Base-by-base conservation (phyloP, 2,797 vertebrate genomes). In the Cyclura pinguis region DNA sequence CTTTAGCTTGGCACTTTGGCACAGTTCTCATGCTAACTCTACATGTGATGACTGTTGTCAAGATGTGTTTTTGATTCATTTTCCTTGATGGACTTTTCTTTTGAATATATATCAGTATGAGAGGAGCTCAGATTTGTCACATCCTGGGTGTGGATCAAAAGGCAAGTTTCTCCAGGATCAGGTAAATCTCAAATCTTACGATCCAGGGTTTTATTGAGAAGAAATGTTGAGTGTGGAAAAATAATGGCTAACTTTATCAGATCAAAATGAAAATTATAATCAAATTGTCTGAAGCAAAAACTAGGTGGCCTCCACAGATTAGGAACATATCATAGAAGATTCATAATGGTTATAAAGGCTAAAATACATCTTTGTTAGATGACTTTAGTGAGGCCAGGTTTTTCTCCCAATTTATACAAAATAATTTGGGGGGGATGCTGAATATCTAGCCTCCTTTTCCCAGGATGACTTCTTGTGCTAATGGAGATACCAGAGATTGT, bases 401-500 rank as follows among this genome's bases (percentile, higher is more conserved):
- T 35, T 5, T 80, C 18, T 80, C 76, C n/a, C 14, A 57, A n/a
- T 84, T 52, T 38, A 84, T 62, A 20, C n/a, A 80, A 76, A 84
- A 74, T 42, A 18, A n/a, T 74, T n/a, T 22, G 29, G 32, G 14
- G 18, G 24, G 77, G n/a, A 38, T 50, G 18, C 16, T 52, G 72
- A 38, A n/a, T 84, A 74, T 76, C 55, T 47, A 50, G 62, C 12
- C 20, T 73, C 47, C 16, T 20, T 24, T 38, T 24, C 38, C 38
- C 32, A 80, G 38, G 38, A 62, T 72, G 52, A 38, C 16, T 20
- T 82, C n/a, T 1, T 86, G 42, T 57, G 52, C 67, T 74, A 35
- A 38, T 12, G n/a, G n/a, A 52, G 27, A 77, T 87, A 50, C 42
- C 0, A 0, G 0, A 0, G 67, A 86, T 88, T 16, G 35, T 87